Conservation (phyloP, 2,797 vertebrate species). For the Lagorchestes hirsutus region DNA sequence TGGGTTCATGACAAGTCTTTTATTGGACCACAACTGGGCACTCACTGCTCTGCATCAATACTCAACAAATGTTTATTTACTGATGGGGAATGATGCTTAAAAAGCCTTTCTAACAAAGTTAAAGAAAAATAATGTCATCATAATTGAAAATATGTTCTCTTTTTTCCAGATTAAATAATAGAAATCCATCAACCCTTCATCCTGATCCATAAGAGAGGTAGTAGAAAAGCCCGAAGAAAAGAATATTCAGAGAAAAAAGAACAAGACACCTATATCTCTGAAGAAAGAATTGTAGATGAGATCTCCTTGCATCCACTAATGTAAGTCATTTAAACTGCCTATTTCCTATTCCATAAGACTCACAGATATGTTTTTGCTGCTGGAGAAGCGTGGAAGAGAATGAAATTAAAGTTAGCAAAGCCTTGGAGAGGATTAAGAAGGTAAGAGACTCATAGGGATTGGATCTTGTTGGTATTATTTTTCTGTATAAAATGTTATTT, state of each 20-base stretch:
- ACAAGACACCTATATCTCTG: slow-evolving; percentile 43
- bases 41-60: neutral
- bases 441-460: slow-evolving; percentile 33
- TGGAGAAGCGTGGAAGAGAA: neutral
- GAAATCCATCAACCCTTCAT: slow-evolving; percentile 76
- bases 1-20: neutral
- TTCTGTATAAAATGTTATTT: slow-evolving; percentile 22
- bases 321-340: slow-evolving; percentile 77
- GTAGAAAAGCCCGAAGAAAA: slow-evolving; percentile 74
- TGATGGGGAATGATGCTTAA: slow-evolving; percentile 54
- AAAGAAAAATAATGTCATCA: slow-evolving; percentile 51
- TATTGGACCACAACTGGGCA: neutral
- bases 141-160: slow-evolving; percentile 70
- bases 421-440: slow-evolving; percentile 10
- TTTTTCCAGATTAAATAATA: slow-evolving; percentile 65
- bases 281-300: slow-evolving; percentile 66
- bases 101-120: neutral
- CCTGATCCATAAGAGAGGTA: slow-evolving; percentile 68
- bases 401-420: neutral
- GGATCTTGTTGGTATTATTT: slow-evolving; percentile 34
- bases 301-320: slow-evolving; percentile 65
- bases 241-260: slow-evolving; percentile 56
- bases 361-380: neutral
- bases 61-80: neutral
- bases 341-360: slow-evolving; percentile 16